A percentile compares a stretch with the other conserved stretches of the same genome.
Conservation (phyloP, 2,113 vertebrate species). For the Aldabrachelys gigantea region DNA sequence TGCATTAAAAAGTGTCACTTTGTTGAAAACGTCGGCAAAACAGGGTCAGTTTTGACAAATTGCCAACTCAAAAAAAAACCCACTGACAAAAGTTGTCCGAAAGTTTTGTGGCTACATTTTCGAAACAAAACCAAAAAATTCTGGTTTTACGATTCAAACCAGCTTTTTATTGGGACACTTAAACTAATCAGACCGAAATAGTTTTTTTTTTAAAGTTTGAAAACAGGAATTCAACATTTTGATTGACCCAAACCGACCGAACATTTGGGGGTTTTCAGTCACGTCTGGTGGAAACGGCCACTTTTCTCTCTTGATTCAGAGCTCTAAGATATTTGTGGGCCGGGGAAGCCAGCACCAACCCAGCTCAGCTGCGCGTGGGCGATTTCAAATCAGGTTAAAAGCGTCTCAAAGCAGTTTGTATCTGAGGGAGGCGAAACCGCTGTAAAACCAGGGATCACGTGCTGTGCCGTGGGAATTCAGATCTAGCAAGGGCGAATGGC, state of each 20-base stretch:
- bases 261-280: neutral
- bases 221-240: neutral
- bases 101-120: neutral
- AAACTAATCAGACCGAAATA: neutral
- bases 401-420: neutral
- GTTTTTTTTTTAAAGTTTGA: too few species aligned
- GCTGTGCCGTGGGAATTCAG: too few species aligned
- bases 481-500: neutral
- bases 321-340: neutral
- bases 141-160: neutral
- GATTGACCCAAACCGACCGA: neutral
- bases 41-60: neutral
- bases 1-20: neutral
- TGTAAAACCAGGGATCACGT: too few species aligned
- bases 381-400: neutral
- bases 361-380: too few species aligned
- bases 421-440: neutral
- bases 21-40: neutral
- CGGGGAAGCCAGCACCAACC: neutral
- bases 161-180: neutral
- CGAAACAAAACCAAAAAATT: neutral
- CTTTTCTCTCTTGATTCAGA: neutral
- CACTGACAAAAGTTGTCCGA: neutral
- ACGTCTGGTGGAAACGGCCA: too few species aligned
- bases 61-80: too few species aligned